Evolutionary conservation across 2,113 vertebrate genomes (phyloP).

Genomic region (Muntiacus reevesi): DNA sequence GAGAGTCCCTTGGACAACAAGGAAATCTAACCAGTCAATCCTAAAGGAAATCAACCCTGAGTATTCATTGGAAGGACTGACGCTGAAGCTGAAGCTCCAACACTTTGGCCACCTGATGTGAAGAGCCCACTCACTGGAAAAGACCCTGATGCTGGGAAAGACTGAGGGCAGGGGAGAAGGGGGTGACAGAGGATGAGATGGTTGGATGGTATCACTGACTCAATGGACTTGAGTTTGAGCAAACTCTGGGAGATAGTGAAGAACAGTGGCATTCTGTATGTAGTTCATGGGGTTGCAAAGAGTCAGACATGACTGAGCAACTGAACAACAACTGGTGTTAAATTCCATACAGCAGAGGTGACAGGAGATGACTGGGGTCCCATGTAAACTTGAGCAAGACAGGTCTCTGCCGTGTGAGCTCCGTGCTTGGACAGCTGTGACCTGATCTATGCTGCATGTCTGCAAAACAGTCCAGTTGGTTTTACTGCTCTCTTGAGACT

Average conservation of each 20-base stretch:
- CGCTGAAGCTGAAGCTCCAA: neutral
- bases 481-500: neutral
- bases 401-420: neutral
- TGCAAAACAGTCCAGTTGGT: neutral
- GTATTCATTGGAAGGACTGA: neutral
- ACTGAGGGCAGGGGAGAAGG: neutral
- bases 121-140: neutral
- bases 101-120: neutral
- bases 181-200: neutral
- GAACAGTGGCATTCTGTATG: neutral
- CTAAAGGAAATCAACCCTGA: neutral
- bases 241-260: neutral
- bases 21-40: neutral
- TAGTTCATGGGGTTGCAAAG: neutral
- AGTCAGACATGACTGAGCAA: neutral
- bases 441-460: neutral
- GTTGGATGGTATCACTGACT: neutral
- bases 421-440: neutral
- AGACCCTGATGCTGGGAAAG: neutral
- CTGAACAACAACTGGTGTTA: neutral
- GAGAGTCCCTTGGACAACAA: neutral
- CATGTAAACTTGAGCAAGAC: neutral
- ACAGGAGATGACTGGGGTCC: neutral
- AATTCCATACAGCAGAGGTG: neutral
- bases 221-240: neutral